Evolutionary conservation across 2,113 vertebrate species (phyloP).

Genomic region (Gymnorhina tibicen): DNA sequence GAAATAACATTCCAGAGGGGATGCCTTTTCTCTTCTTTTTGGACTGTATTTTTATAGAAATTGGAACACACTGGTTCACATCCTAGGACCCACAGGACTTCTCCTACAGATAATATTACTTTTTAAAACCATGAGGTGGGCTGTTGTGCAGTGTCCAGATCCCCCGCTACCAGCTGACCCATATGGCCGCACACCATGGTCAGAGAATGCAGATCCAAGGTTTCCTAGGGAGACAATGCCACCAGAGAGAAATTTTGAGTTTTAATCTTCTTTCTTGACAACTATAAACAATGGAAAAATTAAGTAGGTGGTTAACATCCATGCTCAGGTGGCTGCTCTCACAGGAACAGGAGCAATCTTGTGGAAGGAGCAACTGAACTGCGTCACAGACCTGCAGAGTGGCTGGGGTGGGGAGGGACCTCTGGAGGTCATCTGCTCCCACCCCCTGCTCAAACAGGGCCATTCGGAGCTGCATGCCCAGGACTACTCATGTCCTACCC

Average conservation of each 20-base stretch:
- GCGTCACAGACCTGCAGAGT: neutral
- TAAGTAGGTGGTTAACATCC: neutral
- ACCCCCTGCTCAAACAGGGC: neutral
- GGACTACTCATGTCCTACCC: neutral
- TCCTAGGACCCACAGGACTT: neutral
- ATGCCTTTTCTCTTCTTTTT: neutral
- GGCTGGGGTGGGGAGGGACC: neutral
- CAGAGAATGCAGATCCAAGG: neutral
- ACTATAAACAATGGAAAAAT: neutral
- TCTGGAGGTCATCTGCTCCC: neutral
- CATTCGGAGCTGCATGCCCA: rapidly evolving
- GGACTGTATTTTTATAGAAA: neutral
- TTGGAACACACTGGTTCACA: neutral
- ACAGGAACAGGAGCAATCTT: neutral
- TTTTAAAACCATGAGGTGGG: neutral
- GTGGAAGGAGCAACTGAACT: neutral
- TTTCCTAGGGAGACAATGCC: neutral
- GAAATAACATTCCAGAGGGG: neutral
- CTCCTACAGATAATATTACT: neutral
- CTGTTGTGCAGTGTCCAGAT: neutral
- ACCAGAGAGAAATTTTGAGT: neutral
- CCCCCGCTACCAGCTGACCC: neutral
- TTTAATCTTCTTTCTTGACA: neutral
- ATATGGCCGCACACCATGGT: too few species aligned
- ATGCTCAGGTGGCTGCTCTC: neutral